Evolutionary conservation across 2,888 invertebrate genomes (phyloP).

Genomic region (Brachyptera putata): DNA sequence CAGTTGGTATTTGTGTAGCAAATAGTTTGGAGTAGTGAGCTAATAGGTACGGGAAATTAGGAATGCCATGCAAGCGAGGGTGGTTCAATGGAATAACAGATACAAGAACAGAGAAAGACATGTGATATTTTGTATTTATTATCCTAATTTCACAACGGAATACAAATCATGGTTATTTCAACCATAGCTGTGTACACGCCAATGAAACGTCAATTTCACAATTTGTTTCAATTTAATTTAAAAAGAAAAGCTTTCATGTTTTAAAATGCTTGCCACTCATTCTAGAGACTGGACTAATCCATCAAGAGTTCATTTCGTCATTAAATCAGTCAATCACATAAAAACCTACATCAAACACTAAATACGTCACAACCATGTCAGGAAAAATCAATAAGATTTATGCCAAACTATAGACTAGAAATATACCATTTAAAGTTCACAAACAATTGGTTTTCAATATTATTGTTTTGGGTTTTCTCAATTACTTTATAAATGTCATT

Average conservation of each 20-base stretch:
- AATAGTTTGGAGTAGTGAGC: no score
- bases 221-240: background rate
- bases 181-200: slow-evolving; percentile 5
- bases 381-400: slow-evolving; percentile 17
- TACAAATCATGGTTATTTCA: slow-evolving; percentile 12
- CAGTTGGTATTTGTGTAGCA: no score
- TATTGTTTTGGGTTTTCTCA: background rate
- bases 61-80: no score
- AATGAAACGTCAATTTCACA: slow-evolving; percentile 3
- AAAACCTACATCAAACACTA: slow-evolving; percentile 13
- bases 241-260: background rate
- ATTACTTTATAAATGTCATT: slow-evolving; percentile 1
- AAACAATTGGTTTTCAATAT: background rate
- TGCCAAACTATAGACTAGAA: slow-evolving; percentile 16
- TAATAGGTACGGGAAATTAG: no score
- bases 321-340: slow-evolving; percentile 6
- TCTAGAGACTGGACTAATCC: background rate
- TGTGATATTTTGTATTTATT: background rate
- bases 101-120: no score
- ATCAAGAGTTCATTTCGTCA: background rate
- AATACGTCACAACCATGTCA: slow-evolving; percentile 21
- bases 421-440: slow-evolving; percentile 2
- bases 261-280: background rate
- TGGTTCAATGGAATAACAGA: no score
- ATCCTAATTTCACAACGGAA: slow-evolving; percentile 7